A percentile compares a stretch with the other conserved stretches of the same genome.
phyloP scores from a whole-genome alignment of 2,113 vertebrate species.

The Bos javanicus region DNA sequence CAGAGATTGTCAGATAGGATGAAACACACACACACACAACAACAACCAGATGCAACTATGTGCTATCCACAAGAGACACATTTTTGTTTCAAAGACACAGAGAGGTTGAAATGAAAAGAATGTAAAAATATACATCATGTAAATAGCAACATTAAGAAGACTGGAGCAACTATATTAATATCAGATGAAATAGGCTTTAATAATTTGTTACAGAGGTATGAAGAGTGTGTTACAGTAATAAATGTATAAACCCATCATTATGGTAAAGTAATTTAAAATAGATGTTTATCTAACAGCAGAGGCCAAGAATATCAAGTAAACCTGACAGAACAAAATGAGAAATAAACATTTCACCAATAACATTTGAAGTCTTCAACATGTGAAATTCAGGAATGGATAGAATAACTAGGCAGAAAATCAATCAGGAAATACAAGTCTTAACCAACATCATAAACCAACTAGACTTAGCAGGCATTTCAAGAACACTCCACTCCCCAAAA shows the following conservation, averaged over 20 bases:
- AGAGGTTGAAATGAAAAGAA: background rate
- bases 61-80: background rate
- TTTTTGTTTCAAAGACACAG: background rate
- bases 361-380: background rate
- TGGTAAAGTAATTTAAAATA: background rate
- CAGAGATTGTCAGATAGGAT: background rate
- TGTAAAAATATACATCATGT: background rate
- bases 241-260: background rate
- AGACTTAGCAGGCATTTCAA: background rate
- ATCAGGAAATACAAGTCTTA: background rate
- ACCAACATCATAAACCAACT: background rate
- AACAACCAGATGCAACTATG: background rate
- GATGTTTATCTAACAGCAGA: background rate
- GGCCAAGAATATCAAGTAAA: background rate
- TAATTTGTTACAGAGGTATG: background rate
- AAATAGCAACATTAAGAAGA: background rate
- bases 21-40: background rate
- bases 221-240: background rate
- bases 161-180: background rate
- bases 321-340: background rate
- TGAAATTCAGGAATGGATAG: background rate
- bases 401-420: background rate
- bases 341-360: background rate
- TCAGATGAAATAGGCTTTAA: background rate
- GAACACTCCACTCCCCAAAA: background rate